These are phyloP conservation scores for Sthenelais limicola DNA, from an alignment of 2,888 invertebrate species.

Conservation along the genomic window DNA sequence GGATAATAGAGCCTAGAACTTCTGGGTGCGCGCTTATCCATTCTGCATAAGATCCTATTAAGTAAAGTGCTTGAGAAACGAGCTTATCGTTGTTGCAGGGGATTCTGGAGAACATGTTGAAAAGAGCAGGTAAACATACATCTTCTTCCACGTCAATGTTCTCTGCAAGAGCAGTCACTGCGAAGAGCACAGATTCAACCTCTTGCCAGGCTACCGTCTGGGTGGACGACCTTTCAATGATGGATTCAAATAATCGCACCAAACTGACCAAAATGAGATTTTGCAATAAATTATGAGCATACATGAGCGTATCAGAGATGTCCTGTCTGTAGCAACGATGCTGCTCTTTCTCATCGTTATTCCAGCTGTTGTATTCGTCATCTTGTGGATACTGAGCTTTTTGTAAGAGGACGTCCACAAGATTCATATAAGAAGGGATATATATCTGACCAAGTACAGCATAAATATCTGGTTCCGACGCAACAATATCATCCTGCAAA, in stretches of 20 bases:
- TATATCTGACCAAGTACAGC: constrained; percentile 75
- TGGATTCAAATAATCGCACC: constrained; percentile 76
- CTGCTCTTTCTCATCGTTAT: constrained; percentile 84
- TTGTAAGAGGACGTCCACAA: constrained; percentile 82
- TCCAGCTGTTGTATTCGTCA: constrained; percentile 73
- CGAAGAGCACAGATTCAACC: constrained; percentile 80
- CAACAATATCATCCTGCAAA: constrained; percentile 75
- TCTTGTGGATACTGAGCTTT: constrained; percentile 86
- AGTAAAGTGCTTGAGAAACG: constrained; percentile 82
- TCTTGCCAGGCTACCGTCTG: constrained; percentile 61
- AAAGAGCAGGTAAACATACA: constrained; percentile 76
- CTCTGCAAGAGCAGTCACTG: constrained; percentile 75
- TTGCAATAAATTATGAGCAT: constrained; percentile 87
- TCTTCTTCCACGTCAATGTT: constrained; percentile 77
- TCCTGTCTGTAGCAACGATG: constrained; percentile 91
- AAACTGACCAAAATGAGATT: constrained; percentile 81
- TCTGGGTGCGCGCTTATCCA: constrained; percentile 86
- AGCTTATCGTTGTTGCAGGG: constrained; percentile 79
- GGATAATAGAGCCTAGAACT: constrained; percentile 79
- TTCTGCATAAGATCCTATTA: constrained; percentile 86
- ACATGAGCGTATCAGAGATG: constrained; percentile 83
- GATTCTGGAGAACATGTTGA: constrained; percentile 78
- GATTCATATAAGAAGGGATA: constrained; percentile 84
- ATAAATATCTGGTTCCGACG: constrained; percentile 41
- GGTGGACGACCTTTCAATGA: constrained; percentile 43